phyloP scores from a whole-genome alignment of 92 coral and sea anemone species.

The Porites divaricata region DNA sequence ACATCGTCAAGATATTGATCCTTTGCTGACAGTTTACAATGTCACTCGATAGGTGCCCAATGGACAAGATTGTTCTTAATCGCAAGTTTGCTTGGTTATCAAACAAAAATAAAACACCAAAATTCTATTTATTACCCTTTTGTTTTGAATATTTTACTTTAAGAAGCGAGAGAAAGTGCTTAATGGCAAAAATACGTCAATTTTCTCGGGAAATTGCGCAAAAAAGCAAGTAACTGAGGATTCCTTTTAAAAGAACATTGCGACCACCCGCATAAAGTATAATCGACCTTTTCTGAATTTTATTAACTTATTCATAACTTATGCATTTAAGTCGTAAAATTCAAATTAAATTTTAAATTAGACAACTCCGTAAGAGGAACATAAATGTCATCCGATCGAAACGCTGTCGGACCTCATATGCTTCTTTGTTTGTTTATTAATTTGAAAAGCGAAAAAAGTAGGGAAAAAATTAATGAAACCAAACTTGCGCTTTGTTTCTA shows the following conservation, averaged over 20 bases:
- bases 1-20: too few relatives aligned
- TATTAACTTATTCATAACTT: not conserved
- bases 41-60: not conserved
- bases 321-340: not conserved
- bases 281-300: not conserved
- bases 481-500: not conserved
- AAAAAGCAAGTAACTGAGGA: not conserved
- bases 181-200: not conserved
- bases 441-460: not conserved
- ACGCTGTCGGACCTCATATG: too few relatives aligned
- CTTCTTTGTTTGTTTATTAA: not conserved
- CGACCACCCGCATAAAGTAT: not conserved
- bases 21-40: not conserved
- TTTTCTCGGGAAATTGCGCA: too few relatives aligned
- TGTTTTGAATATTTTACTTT: not conserved
- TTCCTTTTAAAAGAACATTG: not conserved
- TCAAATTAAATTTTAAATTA: not conserved
- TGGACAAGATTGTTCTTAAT: not conserved
- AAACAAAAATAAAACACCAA: constrained; percentile 9
- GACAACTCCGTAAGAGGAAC: too few relatives aligned
- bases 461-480: not conserved
- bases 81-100: constrained; percentile 1
- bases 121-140: constrained; percentile 11
- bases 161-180: too few relatives aligned
- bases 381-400: too few relatives aligned